Evolutionary conservation across 2,113 vertebrate genomes (phyloP), one percentile per base, ranked within the genome.

Genomic region (Trinectes maculatus): DNA sequence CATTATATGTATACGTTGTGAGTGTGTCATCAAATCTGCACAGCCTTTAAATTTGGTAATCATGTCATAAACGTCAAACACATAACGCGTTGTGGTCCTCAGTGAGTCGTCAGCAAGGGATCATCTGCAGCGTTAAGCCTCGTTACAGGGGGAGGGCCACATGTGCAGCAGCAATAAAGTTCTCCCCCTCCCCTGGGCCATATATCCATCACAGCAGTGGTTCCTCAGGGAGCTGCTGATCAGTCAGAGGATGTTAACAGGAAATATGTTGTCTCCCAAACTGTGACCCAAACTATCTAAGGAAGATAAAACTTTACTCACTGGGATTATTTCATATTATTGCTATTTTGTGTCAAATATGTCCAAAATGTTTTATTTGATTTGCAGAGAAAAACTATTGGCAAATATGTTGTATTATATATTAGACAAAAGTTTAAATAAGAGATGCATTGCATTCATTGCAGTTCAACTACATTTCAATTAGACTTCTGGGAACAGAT

Each of bases 41-140:
- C 1, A 7, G 66, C 21, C 60, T 75, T 69, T 69, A 69, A 56
- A 70, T 64, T 52, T 42, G 37, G 48, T 29, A 31, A 44, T 81
- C 34, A 57, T 11, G 78, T 54, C 64, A 68, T 84, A 84, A 86
- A 84, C 12, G 64, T 74, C 42, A 25, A 65, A 51, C 34, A 12
- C 22, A 25, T 44, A 4, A 43, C 8, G 21, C 6, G 33, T 24
- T 4, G 31, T 49, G 18, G 29, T 28, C 15, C 29, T 31, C 24
- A 16, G 36, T 4, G 37, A 13, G 61, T 44, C 22, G 42, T 61
- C 42, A 51, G 29, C 0, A 1, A 9, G 16, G 63, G 58, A 24
- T 67, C 57, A 3, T 68, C 60, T 54, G 53, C 40, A 5, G 49
- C 67, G 51, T 82, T 82, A 78, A 62, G 1, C 51, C 21, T 58